Conservation (phyloP, 2,888 invertebrate genomes). For the Amphipoea lucens region DNA sequence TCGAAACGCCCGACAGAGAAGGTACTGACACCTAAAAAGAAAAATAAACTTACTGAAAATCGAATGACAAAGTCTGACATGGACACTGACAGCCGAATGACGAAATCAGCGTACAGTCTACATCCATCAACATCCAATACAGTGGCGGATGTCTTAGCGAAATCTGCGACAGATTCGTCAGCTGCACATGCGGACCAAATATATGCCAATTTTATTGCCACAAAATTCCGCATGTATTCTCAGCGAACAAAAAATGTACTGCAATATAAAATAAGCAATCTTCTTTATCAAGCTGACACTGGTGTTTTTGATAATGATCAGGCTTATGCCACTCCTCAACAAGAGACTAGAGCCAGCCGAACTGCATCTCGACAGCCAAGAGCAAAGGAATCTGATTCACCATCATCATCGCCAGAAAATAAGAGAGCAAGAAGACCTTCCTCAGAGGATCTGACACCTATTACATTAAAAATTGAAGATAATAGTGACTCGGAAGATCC, state of each 20-base stretch:
- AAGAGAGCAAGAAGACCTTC: background rate
- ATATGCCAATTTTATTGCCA: background rate
- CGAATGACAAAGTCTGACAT: background rate
- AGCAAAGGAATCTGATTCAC: background rate
- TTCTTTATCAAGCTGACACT: constrained; percentile 4
- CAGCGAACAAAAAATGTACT: constrained; percentile 1
- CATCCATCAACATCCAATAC: background rate
- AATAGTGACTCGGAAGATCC: background rate
- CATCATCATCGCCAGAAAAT: background rate
- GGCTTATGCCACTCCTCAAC: background rate
- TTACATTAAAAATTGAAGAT: background rate
- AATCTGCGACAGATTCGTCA: background rate
- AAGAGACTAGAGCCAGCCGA: background rate
- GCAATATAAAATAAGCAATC: constrained; percentile 12
- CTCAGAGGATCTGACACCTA: background rate
- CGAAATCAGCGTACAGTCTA: background rate
- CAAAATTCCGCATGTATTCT: constrained; percentile 10
- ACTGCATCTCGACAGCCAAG: background rate
- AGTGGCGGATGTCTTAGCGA: background rate
- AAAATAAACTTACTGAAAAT: background rate
- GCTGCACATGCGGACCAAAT: background rate
- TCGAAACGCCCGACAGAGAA: background rate
- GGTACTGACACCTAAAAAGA: background rate
- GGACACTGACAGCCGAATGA: background rate
- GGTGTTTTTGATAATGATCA: constrained; percentile 1